These are phyloP conservation scores for Nebria ingens DNA, from an alignment of 1,140 invertebrate genomes.

Conservation along the genomic window DNA sequence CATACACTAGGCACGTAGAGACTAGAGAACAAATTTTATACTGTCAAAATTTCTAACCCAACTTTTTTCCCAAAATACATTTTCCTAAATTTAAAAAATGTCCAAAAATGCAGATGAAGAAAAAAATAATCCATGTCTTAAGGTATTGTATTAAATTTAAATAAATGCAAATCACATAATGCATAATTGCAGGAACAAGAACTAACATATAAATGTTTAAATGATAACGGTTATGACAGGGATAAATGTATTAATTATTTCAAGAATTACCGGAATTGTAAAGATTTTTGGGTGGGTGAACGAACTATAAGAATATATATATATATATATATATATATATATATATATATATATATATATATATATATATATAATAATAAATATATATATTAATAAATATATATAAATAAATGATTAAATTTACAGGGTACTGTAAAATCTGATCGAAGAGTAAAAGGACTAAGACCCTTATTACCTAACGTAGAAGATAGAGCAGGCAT, in stretches of 20 bases:
- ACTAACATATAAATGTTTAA: slow-evolving; percentile 5
- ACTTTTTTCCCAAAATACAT: no score
- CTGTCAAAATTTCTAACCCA: background rate
- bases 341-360: no score
- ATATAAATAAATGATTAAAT: background rate
- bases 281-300: slow-evolving; percentile 13
- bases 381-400: background rate
- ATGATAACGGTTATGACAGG: background rate
- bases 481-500: slow-evolving; percentile 34
- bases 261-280: background rate
- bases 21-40: no score
- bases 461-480: slow-evolving; percentile 34
- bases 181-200: slow-evolving; percentile 1
- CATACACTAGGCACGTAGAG: no score
- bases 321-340: no score
- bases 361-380: no score
- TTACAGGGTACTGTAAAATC: slow-evolving; percentile 33
- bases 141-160: background rate
- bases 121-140: slow-evolving; percentile 4
- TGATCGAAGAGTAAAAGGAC: slow-evolving; percentile 32
- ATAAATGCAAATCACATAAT: background rate
- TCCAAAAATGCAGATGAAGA: background rate
- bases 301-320: no score
- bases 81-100: no score
- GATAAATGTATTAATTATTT: background rate